These are phyloP conservation scores for Pangasianodon gigas DNA, from an alignment of 2,113 vertebrate species.

Conservation along the genomic window DNA sequence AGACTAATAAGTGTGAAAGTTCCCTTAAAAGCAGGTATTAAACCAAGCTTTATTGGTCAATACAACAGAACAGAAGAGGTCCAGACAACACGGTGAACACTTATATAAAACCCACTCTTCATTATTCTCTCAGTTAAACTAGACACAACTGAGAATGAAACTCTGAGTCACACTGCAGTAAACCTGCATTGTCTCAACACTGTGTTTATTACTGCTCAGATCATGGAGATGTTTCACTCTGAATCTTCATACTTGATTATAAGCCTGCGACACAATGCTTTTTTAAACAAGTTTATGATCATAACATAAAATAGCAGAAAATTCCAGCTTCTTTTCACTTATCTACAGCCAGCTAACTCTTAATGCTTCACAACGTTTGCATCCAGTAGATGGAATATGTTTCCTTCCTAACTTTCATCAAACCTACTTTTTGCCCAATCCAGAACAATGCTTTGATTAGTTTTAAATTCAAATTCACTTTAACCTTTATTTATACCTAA, in stretches of 20 bases:
- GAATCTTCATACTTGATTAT: neutral
- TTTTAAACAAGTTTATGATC: neutral
- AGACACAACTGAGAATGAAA: neutral
- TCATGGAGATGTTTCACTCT: neutral
- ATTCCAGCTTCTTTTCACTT: neutral
- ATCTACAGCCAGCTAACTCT: neutral
- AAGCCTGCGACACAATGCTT: neutral
- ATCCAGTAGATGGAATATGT: neutral
- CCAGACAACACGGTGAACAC: neutral
- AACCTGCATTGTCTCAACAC: neutral
- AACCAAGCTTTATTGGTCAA: neutral
- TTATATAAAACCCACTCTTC: neutral
- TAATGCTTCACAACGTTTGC: neutral
- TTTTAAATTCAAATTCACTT: neutral
- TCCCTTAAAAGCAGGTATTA: neutral
- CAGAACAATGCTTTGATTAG: neutral
- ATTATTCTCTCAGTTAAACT: slow-evolving; percentile 4
- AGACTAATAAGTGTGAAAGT: neutral
- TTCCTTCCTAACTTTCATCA: neutral
- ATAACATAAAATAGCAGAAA: neutral
- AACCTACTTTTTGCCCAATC: neutral
- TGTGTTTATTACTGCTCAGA: neutral
- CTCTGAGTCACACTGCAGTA: neutral
- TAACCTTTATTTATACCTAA: neutral
- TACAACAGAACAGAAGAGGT: neutral